Conservation (phyloP, 2,113 vertebrate genomes). For the Alligator mississippiensis region DNA sequence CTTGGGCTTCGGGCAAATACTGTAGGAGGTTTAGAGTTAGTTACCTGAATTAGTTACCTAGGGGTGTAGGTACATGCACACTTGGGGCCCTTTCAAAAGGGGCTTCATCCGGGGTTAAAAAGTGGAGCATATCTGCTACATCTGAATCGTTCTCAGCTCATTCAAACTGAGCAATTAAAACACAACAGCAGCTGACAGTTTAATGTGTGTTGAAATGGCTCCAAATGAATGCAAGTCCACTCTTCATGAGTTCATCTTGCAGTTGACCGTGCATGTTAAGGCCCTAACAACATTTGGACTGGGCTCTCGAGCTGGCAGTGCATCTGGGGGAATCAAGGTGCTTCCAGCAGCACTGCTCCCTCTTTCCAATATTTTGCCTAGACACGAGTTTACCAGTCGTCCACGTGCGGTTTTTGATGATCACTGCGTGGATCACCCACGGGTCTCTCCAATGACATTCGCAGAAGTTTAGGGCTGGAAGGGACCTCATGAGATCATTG, state of each 20-base stretch:
- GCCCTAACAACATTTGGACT: neutral
- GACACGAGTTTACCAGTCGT: neutral
- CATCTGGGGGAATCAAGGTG: neutral
- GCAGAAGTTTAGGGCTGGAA: no score
- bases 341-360: neutral
- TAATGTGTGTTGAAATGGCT: no score
- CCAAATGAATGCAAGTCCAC: no score
- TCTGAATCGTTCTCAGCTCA: no score
- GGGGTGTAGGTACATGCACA: no score
- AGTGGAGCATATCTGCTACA: no score
- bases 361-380: neutral
- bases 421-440: no score
- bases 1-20: neutral
- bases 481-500: no score
- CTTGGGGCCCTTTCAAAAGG: no score
- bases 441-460: neutral
- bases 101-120: no score
- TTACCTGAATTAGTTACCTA: neutral
- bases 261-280: rapidly evolving
- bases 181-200: no score
- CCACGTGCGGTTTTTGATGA: neutral
- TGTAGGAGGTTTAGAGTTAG: neutral
- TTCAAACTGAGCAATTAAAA: no score
- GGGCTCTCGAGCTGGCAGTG: neutral
- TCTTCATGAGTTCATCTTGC: neutral